Evolutionary conservation across 2,797 vertebrate genomes (phyloP), one percentile per base, ranked within the genome.

Genomic region (Brachymystax lenok): DNA sequence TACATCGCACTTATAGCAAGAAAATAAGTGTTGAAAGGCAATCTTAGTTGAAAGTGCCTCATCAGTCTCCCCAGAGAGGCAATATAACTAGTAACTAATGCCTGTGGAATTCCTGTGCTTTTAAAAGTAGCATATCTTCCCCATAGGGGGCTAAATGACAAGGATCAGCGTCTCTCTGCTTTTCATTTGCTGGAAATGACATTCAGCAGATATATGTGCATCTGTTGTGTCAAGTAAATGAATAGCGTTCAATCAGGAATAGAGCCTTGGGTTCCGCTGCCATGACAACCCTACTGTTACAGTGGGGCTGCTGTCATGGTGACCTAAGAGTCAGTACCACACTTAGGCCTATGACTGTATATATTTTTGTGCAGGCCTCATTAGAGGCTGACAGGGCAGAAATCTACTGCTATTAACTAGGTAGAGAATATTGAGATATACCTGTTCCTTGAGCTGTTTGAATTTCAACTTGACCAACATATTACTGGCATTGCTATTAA

Each of bases 211-310:
- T 56, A 1, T 56, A 19, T 59, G 56, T 59, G n/a, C 56, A 21
- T n/a, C 85, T 86, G 84, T 89, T 90, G 84, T 91, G 78, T 83
- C 80, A 86, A 82, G 83, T 85, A 88, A 87, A 85, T 89, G 87
- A 89, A 91, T 84, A 87, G 76, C 85, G 73, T 87, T 87, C 78
- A 90, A 80, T 88, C 80, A 72, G 63, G 24, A 54, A n/a, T 13
- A 19, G 35, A 85, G 82, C 88, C 85, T 91, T 90, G 92, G 87
- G 81, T 93, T 91, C 76, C 83, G 93, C 90, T 94, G 78, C 92
- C 89, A 92, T 94, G 93, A 90, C 92, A 94, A 93, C 93, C 87
- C 80, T 86, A 85, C 83, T 87, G 80, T 72, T 50, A 84, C 82
- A 87, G 85, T 82, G 84, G 82, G 78, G 83, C 79, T 79, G 86